These are phyloP conservation scores for Rhodeus uyekii DNA, from an alignment of 2,797 vertebrate genomes.

Conservation along the genomic window DNA sequence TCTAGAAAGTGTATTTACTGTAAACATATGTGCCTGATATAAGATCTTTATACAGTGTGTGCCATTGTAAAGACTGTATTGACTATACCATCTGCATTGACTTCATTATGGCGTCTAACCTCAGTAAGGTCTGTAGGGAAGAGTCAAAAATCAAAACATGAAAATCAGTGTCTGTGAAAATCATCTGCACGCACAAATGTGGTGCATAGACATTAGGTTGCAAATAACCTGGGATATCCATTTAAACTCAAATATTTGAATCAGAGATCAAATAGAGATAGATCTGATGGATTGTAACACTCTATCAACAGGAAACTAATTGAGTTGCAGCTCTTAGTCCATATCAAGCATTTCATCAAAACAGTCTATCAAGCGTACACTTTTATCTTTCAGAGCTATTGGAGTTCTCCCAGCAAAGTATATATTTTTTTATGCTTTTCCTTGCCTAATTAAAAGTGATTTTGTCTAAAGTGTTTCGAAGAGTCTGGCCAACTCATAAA, in stretches of 20 bases:
- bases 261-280: not conserved
- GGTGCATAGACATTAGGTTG: not conserved
- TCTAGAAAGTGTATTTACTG: not conserved
- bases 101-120: not conserved
- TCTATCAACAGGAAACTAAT: conserved; percentile 1
- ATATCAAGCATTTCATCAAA: conserved; percentile 9
- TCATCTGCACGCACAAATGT: not conserved
- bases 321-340: conserved; percentile 12
- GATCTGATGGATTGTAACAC: conserved; percentile 4
- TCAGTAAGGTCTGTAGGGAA: not conserved
- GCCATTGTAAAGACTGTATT: not conserved
- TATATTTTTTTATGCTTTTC: not conserved
- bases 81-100: not conserved
- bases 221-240: conserved; percentile 4
- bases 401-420: not conserved
- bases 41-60: not conserved
- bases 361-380: not conserved
- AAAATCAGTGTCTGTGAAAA: not conserved
- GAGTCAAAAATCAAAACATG: not conserved
- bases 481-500: not conserved
- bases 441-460: conserved; percentile 28
- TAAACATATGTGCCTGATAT: not conserved
- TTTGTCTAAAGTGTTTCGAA: not conserved
- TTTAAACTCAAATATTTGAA: not conserved
- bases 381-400: not conserved